Conservation (phyloP, 2,797 vertebrate species). For the Manis crassicaudata region DNA sequence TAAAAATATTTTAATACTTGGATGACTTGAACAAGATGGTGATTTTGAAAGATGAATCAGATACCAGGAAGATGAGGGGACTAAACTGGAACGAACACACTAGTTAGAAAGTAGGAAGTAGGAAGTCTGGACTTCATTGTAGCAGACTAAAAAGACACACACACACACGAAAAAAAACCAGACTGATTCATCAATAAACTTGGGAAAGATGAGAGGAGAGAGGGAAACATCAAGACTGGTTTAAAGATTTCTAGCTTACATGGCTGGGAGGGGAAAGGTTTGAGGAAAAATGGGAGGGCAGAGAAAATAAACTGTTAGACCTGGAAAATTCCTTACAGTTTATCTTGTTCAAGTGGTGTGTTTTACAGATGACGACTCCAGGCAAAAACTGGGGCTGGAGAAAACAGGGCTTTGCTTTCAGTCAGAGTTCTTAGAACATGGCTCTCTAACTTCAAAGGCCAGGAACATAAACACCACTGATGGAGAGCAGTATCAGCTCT, state of each 20-base stretch:
- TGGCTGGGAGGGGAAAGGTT: not conserved
- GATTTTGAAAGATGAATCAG: conserved; percentile 13
- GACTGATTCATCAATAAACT: not conserved
- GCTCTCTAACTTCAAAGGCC: not conserved
- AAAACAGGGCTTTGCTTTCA: not conserved
- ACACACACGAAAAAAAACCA: not conserved
- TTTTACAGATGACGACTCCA: not conserved
- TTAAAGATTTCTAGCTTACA: not conserved
- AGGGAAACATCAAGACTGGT: not conserved
- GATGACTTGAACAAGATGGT: not conserved
- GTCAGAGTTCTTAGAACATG: not conserved
- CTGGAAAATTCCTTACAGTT: not conserved
- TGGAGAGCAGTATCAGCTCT: not conserved
- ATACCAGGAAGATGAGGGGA: not conserved
- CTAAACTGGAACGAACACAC: not conserved
- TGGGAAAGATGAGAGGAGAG: not conserved
- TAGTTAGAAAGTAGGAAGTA: not conserved
- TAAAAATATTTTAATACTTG: not conserved
- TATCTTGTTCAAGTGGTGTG: not conserved
- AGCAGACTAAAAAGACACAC: not conserved
- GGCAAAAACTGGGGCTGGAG: not conserved
- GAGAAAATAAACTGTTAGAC: not conserved
- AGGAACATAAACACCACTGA: not conserved
- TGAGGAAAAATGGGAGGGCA: not conserved
- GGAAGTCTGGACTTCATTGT: not conserved